Evolutionary conservation across 2,113 vertebrate genomes (phyloP), one percentile per base, ranked within the genome.

Genomic region (Synodontis membranacea): DNA sequence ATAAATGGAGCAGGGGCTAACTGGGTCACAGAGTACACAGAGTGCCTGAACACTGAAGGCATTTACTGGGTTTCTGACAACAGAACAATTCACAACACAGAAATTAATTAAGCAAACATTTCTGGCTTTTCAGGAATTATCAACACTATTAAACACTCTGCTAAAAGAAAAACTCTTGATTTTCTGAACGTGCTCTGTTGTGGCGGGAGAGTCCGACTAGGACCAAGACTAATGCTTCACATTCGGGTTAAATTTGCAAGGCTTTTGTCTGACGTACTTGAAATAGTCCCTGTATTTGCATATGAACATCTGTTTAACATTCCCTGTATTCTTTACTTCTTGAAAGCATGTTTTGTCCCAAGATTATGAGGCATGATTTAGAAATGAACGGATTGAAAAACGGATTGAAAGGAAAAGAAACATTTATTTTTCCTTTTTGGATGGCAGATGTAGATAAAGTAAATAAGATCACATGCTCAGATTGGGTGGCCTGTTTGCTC

Each of bases 1-100:
- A 46, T 46, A 79, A 80, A 6, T 12, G 31, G 31, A 79, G 34
- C n/a, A 34, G 3, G 25, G 19, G 19, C 31, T 56, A 56, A 80
- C n/a, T 82, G 62, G 82, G 34, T n/a, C 82, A 25, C n/a, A 52
- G 44, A 70, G 52, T n/a, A n/a, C n/a, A n/a, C n/a, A 70, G 52
- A 2, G 50, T 52, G 60, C 10, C 46, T 37, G 14, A 23, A 50
- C 14, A 37, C 7, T 68, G 31, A 8, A 52, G 31, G 64, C 31
- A 56, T 25, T 56, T 42, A 70, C 7, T 28, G 46, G 17, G n/a
- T 12, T 25, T 52, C 34, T 75, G 54, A 62, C n/a, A 78, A 34
- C 3, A 64, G 19, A 60, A 34, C 54, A 54, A 31, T 14, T 64
- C 21, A 64, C 5, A 66, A 0, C 8, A 5, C n/a, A 72, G n/a